Conservation (phyloP, 2,113 vertebrate genomes). For the Seriola rivoliana region DNA sequence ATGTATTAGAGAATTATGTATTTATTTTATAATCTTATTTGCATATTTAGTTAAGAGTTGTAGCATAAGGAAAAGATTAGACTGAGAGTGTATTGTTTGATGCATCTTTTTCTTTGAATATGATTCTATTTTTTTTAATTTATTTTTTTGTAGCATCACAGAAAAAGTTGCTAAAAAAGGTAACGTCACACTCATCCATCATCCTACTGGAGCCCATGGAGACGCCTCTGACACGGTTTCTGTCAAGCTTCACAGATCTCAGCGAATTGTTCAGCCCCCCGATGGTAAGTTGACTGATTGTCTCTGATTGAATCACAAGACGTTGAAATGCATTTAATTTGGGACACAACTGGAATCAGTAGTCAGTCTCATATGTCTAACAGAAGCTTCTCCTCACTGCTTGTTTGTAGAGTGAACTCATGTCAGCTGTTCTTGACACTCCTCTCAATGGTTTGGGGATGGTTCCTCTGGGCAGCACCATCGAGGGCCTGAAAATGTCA, state of each 20-base stretch:
- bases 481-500: conserved; percentile 79
- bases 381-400: not conserved
- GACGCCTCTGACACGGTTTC: conserved; percentile 85
- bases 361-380: not conserved
- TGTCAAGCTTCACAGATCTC: conserved; percentile 85
- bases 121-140: not conserved
- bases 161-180: conserved; percentile 81
- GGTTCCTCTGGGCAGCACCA: conserved; percentile 71
- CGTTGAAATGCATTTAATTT: not conserved
- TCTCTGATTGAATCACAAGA: too few relatives aligned
- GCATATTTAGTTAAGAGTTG: too few relatives aligned
- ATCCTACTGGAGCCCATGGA: conserved; percentile 90
- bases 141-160: conserved; percentile 83
- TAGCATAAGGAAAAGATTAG: not conserved
- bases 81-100: not conserved
- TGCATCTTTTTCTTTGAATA: not conserved
- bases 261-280: conserved; percentile 83
- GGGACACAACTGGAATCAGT: not conserved
- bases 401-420: conserved; percentile 77
- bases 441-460: conserved; percentile 88
- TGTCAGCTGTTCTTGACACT: conserved; percentile 78
- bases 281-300: conserved; percentile 62
- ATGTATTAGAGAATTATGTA: not conserved
- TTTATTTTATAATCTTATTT: not conserved
- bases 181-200: conserved; percentile 84